phyloP scores from a whole-genome alignment of 2,113 vertebrate genomes.

The Phrynosoma blainvillii region DNA sequence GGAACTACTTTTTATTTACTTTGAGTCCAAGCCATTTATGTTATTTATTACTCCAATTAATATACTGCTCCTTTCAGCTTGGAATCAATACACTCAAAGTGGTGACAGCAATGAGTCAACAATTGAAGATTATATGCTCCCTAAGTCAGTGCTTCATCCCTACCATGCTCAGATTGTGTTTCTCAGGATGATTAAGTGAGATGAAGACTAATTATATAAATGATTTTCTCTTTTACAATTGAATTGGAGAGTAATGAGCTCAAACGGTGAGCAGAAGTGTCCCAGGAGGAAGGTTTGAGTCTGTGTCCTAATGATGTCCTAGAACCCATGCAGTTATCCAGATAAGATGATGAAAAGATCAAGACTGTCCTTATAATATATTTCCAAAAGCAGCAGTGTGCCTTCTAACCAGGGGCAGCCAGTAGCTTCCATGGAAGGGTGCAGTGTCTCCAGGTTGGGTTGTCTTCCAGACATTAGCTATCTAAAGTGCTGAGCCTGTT shows the following conservation, averaged over 20 bases:
- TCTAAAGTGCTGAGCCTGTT: too few relatives aligned
- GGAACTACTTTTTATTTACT: background rate
- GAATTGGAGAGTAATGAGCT: conserved; percentile 31
- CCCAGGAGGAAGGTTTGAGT: background rate
- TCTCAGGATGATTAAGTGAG: conserved; percentile 49
- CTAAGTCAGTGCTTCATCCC: background rate
- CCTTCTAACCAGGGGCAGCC: too few relatives aligned
- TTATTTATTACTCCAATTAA: background rate
- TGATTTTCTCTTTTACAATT: conserved; percentile 36
- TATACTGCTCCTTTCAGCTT: background rate
- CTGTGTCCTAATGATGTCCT: background rate
- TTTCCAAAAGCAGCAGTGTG: background rate
- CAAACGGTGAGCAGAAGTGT: conserved; percentile 10
- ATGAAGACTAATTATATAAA: conserved; percentile 46
- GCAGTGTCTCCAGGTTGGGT: too few relatives aligned
- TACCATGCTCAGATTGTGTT: conserved; percentile 25
- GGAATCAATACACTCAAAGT: background rate
- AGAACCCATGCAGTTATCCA: background rate
- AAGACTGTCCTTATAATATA: background rate
- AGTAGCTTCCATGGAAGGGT: too few relatives aligned
- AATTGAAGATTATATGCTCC: conserved; percentile 3
- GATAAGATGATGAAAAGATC: background rate
- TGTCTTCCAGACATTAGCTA: too few relatives aligned
- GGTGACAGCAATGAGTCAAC: background rate
- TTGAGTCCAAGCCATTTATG: background rate